Percentiles rank a stretch among this genome's conserved stretches.
phyloP scores from a whole-genome alignment of 2,113 vertebrate genomes.

The Collichthys lucidus region DNA sequence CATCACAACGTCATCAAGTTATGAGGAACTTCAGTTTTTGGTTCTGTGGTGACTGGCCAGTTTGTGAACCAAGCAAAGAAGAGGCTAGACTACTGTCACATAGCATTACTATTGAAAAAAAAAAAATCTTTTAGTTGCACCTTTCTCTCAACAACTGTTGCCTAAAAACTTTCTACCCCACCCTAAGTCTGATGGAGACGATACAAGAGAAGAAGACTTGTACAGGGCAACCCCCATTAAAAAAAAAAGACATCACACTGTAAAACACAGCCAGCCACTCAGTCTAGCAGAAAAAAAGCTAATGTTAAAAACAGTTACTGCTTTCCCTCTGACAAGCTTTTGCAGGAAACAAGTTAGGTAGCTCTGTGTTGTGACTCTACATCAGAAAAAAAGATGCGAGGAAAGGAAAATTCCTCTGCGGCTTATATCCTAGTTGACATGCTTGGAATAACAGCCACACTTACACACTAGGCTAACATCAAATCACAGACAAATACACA shows the following conservation, averaged over 20 bases:
- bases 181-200: neutral
- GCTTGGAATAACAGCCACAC: slow-evolving; percentile 11
- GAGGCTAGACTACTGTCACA: no score
- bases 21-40: no score
- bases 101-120: neutral
- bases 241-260: neutral
- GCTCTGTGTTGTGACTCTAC: slow-evolving; percentile 24
- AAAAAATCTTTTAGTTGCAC: neutral
- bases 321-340: slow-evolving; percentile 18
- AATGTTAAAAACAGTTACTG: slow-evolving; percentile 17
- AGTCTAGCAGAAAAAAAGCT: neutral
- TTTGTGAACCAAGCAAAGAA: no score
- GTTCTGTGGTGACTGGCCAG: no score
- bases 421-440: neutral
- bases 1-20: no score
- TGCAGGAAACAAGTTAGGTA: slow-evolving; percentile 22
- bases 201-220: neutral
- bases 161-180: neutral
- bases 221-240: neutral
- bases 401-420: slow-evolving; percentile 29
- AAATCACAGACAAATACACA: slow-evolving; percentile 15
- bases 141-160: neutral
- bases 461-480: neutral
- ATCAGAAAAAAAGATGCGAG: slow-evolving; percentile 13
- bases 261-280: slow-evolving; percentile 1